Evolutionary conservation across 23 tunicate species (phyloP).

Genomic region (Corella eumyota): DNA sequence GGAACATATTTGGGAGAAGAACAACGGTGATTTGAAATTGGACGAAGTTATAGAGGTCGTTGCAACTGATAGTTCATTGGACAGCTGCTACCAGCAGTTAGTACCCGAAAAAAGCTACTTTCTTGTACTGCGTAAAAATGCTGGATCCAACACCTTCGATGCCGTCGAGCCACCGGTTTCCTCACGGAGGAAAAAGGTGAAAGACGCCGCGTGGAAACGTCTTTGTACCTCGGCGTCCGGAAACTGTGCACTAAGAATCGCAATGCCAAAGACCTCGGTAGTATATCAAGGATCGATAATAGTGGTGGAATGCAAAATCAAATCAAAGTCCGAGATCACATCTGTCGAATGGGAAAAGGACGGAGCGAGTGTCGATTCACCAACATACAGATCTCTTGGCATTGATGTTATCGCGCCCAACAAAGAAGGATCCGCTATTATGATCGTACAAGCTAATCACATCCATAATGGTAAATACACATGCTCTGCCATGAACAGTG

Average conservation of each 20-base stretch:
- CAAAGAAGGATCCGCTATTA: not conserved
- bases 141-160: no score
- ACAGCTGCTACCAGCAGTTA: conserved; percentile 15
- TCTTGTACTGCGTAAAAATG: no score
- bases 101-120: conserved; percentile 2
- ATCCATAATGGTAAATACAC: conserved; percentile 34
- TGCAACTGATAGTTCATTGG: not conserved
- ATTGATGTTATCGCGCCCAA: conserved; percentile 5
- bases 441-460: conserved; percentile 16
- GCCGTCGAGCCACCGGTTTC: conserved; percentile 27
- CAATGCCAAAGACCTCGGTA: conserved; percentile 6
- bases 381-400: conserved; percentile 2
- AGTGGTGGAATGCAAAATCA: conserved; percentile 31
- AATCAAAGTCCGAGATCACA: conserved; percentile 10
- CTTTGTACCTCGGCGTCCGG: conserved; percentile 10
- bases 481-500: conserved; percentile 23
- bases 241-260: conserved; percentile 10
- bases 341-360: conserved; percentile 31
- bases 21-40: conserved; percentile 19
- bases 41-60: conserved; percentile 8
- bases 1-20: conserved; percentile 23
- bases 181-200: conserved; percentile 2
- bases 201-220: conserved; percentile 12
- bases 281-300: conserved; percentile 14
- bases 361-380: conserved; percentile 1